A percentile compares a stretch with the other conserved stretches of the same genome.
These are phyloP conservation scores for Ypsolopha sequella DNA, from an alignment of 2,888 invertebrate genomes.

Conservation along the genomic window DNA sequence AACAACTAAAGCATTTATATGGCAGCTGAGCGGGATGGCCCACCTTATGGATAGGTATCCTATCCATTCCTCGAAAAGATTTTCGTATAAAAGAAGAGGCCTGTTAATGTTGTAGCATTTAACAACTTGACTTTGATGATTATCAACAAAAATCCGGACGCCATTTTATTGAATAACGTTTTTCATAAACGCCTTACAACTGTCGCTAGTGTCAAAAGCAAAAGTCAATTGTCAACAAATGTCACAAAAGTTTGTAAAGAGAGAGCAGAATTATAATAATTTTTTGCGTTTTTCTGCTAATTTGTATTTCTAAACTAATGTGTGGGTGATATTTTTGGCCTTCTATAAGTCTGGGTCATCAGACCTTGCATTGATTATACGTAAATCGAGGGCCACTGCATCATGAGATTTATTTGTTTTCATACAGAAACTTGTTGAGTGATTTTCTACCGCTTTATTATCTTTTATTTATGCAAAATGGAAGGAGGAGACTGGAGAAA, in stretches of 20 bases:
- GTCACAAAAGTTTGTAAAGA: constrained; percentile 8
- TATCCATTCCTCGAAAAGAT: too few species aligned
- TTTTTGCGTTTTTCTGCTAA: background rate
- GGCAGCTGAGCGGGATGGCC: too few species aligned
- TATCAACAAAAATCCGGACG: too few species aligned
- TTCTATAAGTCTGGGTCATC: background rate
- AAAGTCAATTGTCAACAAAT: constrained; percentile 11
- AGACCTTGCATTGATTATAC: background rate
- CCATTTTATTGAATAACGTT: constrained; percentile 1
- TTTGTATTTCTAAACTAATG: background rate
- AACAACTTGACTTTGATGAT: too few species aligned
- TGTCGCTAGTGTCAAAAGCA: constrained; percentile 14
- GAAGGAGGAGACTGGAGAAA: constrained; percentile 75
- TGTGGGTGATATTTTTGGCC: background rate
- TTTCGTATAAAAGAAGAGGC: too few species aligned
- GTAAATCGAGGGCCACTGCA: constrained; percentile 9
- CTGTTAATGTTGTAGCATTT: too few species aligned
- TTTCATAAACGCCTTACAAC: constrained; percentile 14
- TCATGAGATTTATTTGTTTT: constrained; percentile 58
- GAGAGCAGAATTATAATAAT: constrained; percentile 1
- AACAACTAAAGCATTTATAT: too few species aligned
- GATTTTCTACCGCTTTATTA: constrained; percentile 21
- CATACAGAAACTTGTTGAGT: constrained; percentile 17
- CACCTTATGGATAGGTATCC: too few species aligned
- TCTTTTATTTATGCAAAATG: constrained; percentile 36